Evolutionary conservation across 2,113 vertebrate genomes (phyloP), one percentile per base, ranked within the genome.

Genomic region (Crotophaga sulcirostris): DNA sequence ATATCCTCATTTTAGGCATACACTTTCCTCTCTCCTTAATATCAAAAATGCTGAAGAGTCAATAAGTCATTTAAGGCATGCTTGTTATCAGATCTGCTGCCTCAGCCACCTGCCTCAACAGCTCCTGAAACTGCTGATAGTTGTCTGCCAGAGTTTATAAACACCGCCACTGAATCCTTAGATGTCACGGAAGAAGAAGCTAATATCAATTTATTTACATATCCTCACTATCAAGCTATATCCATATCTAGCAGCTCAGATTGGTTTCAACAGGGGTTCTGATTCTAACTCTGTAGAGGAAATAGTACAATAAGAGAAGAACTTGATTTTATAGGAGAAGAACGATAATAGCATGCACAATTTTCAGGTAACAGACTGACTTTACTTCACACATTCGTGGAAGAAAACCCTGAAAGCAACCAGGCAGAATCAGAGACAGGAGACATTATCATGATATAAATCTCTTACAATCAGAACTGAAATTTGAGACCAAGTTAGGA

Each of bases 71-170:
- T 73, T 94, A 73, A 86, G 90, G 54, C 82, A 90, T 66, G 83
- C 47, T 79, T 91, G 45, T 90, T 93, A 90, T 94, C 85, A 93
- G 82, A 94, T 63, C 79, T 80, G 74, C 68, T 77, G 72, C 59
- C 45, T 94, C 85, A 92, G 76, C 75, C 94, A 94, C 90, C 86
- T 94, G 85, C 47, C 79, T 97, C 59, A 83, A 74, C 85, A 93
- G 44, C 82, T 94, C 82, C 67, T 90, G 73, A 88, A 93, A 90
- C 59, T 84, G 88, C 79, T 88, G 77, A 93, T 72, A 87, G 79
- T 52, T 56, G 47, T 87, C 84, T 93, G 94, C 82, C 84, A 95
- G 47, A 85, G 74, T 85, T 81, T 93, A 58, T 49, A 94, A 66
- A 75, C 33, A 73, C 62, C 58, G 45, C 75, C 79, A 77, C 59